Percentiles rank a stretch among this genome's conserved stretches.
These are phyloP conservation scores for Agonopterix alstromeriana DNA, from an alignment of 2,888 invertebrate genomes.

Conservation along the genomic window DNA sequence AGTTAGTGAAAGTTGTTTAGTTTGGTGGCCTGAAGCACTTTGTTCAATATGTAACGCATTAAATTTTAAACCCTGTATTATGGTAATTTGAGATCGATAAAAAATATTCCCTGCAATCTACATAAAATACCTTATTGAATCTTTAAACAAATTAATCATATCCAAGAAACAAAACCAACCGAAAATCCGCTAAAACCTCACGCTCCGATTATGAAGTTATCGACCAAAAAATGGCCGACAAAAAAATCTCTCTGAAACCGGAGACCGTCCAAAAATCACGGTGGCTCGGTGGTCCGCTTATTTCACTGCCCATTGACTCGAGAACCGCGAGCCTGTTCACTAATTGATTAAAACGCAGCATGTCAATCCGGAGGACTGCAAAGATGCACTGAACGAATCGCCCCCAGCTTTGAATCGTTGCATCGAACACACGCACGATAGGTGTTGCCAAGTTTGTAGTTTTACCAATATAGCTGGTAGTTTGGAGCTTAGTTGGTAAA, in stretches of 20 bases:
- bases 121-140: no score
- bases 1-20: no score
- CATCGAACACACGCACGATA: not conserved
- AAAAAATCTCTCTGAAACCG: conserved; percentile 50
- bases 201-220: conserved; percentile 9
- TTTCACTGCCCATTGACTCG: conserved; percentile 69
- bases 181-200: not conserved
- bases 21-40: no score
- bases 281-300: conserved; percentile 56
- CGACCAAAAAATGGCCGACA: conserved; percentile 2
- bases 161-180: not conserved
- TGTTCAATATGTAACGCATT: no score
- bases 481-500: not conserved
- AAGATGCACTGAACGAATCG: conserved; percentile 38
- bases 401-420: conserved; percentile 19
- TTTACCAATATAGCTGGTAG: not conserved
- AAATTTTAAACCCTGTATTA: no score
- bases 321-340: conserved; percentile 53
- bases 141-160: no score
- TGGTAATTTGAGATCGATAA: no score
- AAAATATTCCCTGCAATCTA: no score
- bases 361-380: conserved; percentile 55
- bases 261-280: conserved; percentile 49
- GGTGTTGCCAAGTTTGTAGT: not conserved
- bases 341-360: conserved; percentile 75